These are phyloP conservation scores for Chelonia mydas DNA, from an alignment of 2,797 vertebrate species.

Conservation along the genomic window DNA sequence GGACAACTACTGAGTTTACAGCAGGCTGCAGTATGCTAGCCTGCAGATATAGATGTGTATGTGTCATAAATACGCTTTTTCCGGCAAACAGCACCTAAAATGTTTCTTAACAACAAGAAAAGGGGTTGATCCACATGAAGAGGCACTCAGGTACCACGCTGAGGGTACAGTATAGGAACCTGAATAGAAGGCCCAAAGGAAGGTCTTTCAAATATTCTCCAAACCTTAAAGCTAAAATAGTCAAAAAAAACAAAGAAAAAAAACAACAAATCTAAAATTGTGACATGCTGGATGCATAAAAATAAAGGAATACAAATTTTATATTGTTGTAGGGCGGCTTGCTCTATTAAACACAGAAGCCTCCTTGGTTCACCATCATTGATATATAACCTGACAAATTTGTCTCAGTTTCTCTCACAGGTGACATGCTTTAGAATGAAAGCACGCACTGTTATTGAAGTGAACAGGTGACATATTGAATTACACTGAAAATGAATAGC, in stretches of 20 bases:
- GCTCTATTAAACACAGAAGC: background rate
- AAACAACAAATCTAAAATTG: background rate
- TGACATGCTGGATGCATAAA: background rate
- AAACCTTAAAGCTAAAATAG: background rate
- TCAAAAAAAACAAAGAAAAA: background rate
- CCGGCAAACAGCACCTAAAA: conserved; percentile 33
- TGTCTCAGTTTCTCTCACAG: background rate
- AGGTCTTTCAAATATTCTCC: background rate
- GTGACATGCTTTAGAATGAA: background rate
- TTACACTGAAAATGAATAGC: background rate
- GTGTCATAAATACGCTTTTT: conserved; percentile 40
- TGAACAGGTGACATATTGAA: background rate
- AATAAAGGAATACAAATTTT: background rate
- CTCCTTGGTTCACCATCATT: background rate
- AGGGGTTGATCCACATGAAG: background rate
- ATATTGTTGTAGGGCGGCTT: background rate
- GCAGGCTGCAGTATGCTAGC: conserved; percentile 34
- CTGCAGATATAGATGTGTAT: conserved; percentile 14
- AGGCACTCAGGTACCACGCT: background rate
- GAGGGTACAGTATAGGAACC: background rate
- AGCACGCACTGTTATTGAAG: background rate
- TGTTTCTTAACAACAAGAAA: conserved; percentile 3
- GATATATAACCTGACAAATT: background rate
- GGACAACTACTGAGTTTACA: conserved; percentile 18
- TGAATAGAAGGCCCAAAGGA: background rate